These are phyloP conservation scores for Sylvia borin DNA, from an alignment of 2,797 vertebrate genomes.

Conservation along the genomic window DNA sequence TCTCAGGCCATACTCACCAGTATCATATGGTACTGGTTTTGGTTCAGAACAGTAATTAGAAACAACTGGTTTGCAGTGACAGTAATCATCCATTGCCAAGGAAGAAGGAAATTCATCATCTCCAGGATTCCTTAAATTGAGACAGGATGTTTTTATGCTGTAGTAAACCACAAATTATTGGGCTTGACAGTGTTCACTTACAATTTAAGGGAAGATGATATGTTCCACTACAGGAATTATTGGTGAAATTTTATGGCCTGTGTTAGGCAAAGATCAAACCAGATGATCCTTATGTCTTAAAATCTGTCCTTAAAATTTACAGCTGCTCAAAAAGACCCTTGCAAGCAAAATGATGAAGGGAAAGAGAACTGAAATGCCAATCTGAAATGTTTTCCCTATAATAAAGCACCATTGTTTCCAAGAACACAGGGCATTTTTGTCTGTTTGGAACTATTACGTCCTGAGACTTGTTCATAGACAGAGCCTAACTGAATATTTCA, in stretches of 20 bases:
- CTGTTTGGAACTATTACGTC: background rate
- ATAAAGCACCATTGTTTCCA: background rate
- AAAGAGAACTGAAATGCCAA: background rate
- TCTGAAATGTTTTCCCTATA: background rate
- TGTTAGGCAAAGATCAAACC: constrained; percentile 31
- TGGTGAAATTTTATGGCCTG: constrained; percentile 32
- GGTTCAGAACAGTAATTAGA: constrained; percentile 8
- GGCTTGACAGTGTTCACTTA: constrained; percentile 25
- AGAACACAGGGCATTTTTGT: background rate
- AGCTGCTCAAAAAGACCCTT: background rate
- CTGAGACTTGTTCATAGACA: background rate
- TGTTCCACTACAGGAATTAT: background rate
- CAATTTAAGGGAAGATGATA: background rate
- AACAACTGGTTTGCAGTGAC: constrained; percentile 28
- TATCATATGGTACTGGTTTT: constrained; percentile 2
- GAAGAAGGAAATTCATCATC: constrained; percentile 27
- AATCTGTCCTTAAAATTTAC: constrained; percentile 17
- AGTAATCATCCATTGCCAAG: background rate
- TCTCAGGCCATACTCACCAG: background rate
- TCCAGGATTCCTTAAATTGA: constrained; percentile 29
- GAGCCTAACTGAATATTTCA: background rate
- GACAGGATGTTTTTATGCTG: constrained; percentile 40
- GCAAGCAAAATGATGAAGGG: background rate
- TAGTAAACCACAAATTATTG: background rate
- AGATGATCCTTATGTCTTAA: constrained; percentile 22